Base-by-base conservation (phyloP, 1,140 invertebrate genomes). In the Mactra quadrangularis region DNA sequence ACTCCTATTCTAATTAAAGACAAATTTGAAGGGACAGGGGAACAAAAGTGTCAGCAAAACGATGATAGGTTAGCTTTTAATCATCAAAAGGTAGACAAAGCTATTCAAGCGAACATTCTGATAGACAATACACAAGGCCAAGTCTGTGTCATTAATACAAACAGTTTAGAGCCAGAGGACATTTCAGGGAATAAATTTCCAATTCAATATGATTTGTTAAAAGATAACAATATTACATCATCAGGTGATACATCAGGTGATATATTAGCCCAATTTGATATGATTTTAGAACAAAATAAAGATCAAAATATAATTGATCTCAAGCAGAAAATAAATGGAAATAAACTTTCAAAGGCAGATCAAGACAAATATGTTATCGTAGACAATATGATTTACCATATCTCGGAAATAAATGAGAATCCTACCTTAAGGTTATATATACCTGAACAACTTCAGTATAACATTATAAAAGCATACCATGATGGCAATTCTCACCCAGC, bases 381-480 rank as follows among this genome's bases (percentile, higher is more conserved):
- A 1, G 76, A 81, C 0, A 33, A 81, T 13, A 25, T 84, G 15
- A 13, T 84, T 1, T 82, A 81, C 59, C 84, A 71, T 22, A 35
- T 84, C 4, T 60, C 82, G 13, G 27, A 82, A 1, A 13, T 52
- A 11, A 52, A 85, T 71, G 45, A 62, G 68, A 57, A 87, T 4
- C 47, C 75, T 3, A 33, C 64, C 1, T 13, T 68, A 1, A 60
- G 82, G 29, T n/a, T 77, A 31, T 86, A 78, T 52, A 35, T 86
- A 2, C 82, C 82, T 6, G 0, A 53, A 1, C 76, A 86, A 25
- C n/a, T 84, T 0, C 7, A 41, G 45, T 13, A 59, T 0, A 1
- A n/a, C 0, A 70, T 87, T 0, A 25, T 83, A 1, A 55, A 75
- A 35, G 71, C 85, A 38, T 86, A 86, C 35, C 85, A 88, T 60